Percentiles rank a stretch among this genome's conserved stretches.
Evolutionary conservation across 2,113 vertebrate species (phyloP).

Genomic region (Ceyx melanurus): DNA sequence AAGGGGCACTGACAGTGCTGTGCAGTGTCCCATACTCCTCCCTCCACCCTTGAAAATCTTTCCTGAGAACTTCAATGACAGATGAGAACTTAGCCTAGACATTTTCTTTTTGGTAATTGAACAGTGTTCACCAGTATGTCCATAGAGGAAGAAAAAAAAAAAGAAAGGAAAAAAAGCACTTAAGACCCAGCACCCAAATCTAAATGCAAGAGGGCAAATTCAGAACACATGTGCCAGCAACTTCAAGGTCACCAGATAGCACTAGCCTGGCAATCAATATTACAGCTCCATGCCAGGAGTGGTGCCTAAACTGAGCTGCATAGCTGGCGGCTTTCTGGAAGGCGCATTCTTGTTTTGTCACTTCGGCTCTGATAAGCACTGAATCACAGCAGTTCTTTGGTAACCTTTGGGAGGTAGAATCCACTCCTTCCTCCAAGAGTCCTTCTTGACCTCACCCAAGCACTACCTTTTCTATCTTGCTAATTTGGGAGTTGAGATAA

Average conservation of each 20-base stretch:
- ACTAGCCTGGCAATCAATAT: not conserved
- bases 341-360: not conserved
- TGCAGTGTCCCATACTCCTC: not conserved
- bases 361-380: not conserved
- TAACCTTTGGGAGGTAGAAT: not conserved
- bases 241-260: not conserved
- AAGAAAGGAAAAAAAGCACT: no score
- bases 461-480: not conserved
- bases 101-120: not conserved
- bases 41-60: not conserved
- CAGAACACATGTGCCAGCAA: not conserved
- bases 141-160: no score
- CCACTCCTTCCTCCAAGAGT: not conserved
- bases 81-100: not conserved
- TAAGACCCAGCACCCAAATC: not conserved
- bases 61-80: not conserved
- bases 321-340: not conserved
- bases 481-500: accelerated
- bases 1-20: not conserved
- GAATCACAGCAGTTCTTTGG: not conserved
- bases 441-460: not conserved
- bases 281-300: not conserved
- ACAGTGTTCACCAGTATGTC: not conserved
- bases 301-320: not conserved
- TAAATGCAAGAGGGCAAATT: not conserved